Evolutionary conservation across 2,888 invertebrate species (phyloP).

Genomic region (Sphaerolaimus hirsutus): DNA sequence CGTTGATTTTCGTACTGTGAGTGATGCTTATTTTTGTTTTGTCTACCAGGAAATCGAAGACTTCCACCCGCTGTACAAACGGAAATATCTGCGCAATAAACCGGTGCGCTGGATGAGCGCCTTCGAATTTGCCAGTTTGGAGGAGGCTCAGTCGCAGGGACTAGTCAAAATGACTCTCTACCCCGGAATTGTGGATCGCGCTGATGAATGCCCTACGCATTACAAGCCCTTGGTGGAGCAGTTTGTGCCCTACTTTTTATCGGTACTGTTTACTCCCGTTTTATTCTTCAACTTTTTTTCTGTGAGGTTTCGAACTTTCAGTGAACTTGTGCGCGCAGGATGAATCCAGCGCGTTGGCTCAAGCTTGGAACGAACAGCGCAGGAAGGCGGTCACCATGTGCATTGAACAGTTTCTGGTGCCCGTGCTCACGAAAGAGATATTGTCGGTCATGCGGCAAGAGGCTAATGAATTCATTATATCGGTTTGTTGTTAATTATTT

Average conservation of each 20-base stretch:
- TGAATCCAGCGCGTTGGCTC: conserved; percentile 72
- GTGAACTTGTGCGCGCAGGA: too few relatives aligned
- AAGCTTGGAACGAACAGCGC: conserved; percentile 79
- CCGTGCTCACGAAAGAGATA: conserved; percentile 63
- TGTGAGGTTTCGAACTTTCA: too few relatives aligned
- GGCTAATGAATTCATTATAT: conserved; percentile 39
- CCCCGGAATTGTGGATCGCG: too few relatives aligned
- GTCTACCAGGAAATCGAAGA: conserved; percentile 66
- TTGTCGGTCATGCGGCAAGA: conserved; percentile 53
- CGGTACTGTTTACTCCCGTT: too few relatives aligned
- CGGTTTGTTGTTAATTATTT: conserved; percentile 14
- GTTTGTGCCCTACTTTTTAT: too few relatives aligned
- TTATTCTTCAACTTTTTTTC: too few relatives aligned
- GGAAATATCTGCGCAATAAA: conserved; percentile 27
- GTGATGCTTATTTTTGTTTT: neutral
- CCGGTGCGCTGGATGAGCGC: conserved; percentile 29
- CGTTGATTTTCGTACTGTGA: neutral
- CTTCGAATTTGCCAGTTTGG: too few relatives aligned
- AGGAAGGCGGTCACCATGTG: conserved; percentile 66
- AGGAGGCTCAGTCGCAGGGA: too few relatives aligned
- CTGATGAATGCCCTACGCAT: too few relatives aligned
- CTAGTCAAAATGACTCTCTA: too few relatives aligned
- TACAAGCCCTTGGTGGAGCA: too few relatives aligned
- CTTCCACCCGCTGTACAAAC: conserved; percentile 42
- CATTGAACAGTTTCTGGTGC: conserved; percentile 59